phyloP scores from a whole-genome alignment of 2,797 vertebrate species.

The Pseudochirops corinnae region DNA sequence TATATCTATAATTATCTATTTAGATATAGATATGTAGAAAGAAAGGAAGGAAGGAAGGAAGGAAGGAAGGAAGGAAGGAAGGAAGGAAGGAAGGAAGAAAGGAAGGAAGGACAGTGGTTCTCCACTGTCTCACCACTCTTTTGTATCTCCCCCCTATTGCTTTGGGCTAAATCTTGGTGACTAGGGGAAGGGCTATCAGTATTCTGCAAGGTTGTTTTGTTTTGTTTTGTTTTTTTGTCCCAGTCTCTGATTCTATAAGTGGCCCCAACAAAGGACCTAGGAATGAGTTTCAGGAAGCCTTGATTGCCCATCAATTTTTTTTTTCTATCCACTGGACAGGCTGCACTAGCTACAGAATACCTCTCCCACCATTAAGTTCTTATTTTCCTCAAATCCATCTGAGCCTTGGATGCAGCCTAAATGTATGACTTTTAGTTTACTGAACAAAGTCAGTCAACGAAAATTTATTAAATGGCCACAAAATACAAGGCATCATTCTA shows the following conservation, averaged over 20 bases:
- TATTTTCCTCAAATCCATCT: background rate
- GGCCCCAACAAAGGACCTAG: background rate
- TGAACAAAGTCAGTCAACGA: background rate
- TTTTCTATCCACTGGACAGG: background rate
- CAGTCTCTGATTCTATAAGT: background rate
- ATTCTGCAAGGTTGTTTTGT: too few species aligned
- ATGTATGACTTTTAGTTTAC: background rate
- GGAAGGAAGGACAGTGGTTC: background rate
- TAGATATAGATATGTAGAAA: too few species aligned
- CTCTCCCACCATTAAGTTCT: background rate
- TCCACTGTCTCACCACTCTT: background rate
- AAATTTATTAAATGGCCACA: background rate
- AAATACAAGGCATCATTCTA: background rate
- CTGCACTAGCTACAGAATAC: background rate
- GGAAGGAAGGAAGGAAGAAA: too few species aligned
- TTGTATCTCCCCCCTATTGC: background rate
- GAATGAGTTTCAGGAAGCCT: background rate
- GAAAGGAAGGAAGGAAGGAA: too few species aligned
- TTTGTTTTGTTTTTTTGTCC: too few species aligned
- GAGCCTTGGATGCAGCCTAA: background rate
- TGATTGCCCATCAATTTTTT: background rate
- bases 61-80: too few species aligned
- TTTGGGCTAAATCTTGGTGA: background rate
- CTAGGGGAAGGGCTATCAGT: background rate
- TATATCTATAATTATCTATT: too few species aligned